Evolutionary conservation across 2,113 vertebrate genomes (phyloP).

Genomic region (Erinaceus europaeus): DNA sequence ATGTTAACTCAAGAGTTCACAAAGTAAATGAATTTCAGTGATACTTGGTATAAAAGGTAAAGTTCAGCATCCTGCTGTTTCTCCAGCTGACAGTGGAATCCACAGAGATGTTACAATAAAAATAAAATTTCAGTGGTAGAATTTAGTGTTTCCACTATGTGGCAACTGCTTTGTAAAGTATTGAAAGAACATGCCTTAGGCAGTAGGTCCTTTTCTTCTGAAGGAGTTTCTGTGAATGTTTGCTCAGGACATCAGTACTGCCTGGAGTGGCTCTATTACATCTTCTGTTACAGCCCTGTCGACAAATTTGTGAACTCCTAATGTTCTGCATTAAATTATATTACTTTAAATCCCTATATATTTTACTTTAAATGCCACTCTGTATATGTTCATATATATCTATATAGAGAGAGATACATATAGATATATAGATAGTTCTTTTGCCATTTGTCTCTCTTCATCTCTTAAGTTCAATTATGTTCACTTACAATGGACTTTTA

Average conservation of each 20-base stretch:
- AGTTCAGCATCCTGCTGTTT: neutral
- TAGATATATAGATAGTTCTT: too few relatives aligned
- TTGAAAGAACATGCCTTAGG: neutral
- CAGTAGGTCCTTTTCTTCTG: neutral
- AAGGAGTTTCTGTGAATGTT: neutral
- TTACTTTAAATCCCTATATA: neutral
- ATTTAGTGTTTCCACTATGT: neutral
- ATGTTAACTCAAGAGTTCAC: neutral
- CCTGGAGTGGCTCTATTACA: neutral
- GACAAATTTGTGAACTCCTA: neutral
- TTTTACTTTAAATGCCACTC: too few relatives aligned
- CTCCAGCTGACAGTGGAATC: neutral
- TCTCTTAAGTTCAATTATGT: neutral
- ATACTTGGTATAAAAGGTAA: neutral
- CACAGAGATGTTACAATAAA: neutral
- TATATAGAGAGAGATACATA: too few relatives aligned
- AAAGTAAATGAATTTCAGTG: neutral
- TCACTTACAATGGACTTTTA: neutral
- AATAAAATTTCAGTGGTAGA: neutral
- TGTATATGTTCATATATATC: too few relatives aligned
- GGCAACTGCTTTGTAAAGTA: neutral
- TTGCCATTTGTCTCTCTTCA: neutral
- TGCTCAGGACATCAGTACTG: neutral
- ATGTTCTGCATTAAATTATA: neutral
- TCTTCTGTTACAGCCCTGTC: neutral